Evolutionary conservation across 2,113 vertebrate species (phyloP).

Genomic region (Rhineura floridana): DNA sequence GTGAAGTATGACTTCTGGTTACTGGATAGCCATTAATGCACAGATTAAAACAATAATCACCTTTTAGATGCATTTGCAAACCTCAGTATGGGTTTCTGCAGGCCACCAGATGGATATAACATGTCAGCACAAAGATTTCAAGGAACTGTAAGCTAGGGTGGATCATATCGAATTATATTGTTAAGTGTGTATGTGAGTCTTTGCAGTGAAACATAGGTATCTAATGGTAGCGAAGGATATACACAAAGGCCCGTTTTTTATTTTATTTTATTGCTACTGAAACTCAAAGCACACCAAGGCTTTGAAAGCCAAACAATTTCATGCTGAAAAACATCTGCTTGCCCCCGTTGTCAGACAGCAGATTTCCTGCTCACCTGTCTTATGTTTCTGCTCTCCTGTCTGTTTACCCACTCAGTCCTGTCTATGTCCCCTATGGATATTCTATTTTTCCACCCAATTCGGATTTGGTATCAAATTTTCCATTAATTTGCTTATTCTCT

Average conservation of each 20-base stretch:
- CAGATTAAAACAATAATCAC: slow-evolving; percentile 52
- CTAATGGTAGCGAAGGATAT: neutral
- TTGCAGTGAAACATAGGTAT: neutral
- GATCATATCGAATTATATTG: neutral
- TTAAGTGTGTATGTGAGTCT: neutral
- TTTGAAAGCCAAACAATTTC: neutral
- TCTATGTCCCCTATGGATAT: too few species aligned
- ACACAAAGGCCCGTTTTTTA: neutral
- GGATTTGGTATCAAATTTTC: too few species aligned
- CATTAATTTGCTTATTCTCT: too few species aligned
- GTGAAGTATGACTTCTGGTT: slow-evolving; percentile 25
- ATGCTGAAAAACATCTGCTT: neutral
- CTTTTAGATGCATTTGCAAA: slow-evolving; percentile 50
- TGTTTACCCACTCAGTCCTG: too few species aligned
- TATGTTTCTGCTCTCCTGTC: too few species aligned
- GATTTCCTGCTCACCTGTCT: too few species aligned
- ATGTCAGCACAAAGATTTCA: neutral
- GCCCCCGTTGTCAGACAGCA: too few species aligned
- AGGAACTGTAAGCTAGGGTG: neutral
- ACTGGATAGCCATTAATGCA: slow-evolving; percentile 51
- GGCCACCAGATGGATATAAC: slow-evolving; percentile 43
- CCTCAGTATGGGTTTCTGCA: slow-evolving; percentile 31
- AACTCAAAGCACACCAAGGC: neutral
- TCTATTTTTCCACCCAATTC: too few species aligned
- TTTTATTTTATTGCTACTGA: neutral